A percentile compares a stretch with the other conserved stretches of the same genome.
Evolutionary conservation across 2,888 invertebrate genomes (phyloP).

Genomic region (Dynastes tityus): DNA sequence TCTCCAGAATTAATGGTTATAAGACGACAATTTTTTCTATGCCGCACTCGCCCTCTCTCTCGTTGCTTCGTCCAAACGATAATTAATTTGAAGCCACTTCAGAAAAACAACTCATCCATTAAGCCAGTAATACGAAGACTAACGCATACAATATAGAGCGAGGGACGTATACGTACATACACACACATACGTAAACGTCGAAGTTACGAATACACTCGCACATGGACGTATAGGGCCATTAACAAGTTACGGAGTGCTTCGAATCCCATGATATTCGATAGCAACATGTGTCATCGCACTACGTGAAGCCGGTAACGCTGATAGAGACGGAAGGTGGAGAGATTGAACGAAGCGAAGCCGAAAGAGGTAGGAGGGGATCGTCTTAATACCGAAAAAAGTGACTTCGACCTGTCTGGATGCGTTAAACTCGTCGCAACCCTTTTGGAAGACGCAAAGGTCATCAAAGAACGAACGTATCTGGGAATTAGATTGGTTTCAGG

Average conservation of each 20-base stretch:
- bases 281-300: slow-evolving; percentile 60
- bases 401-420: slow-evolving; percentile 57
- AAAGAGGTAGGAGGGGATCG: slow-evolving; percentile 33
- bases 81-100: slow-evolving; percentile 68
- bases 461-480: slow-evolving; percentile 38
- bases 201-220: slow-evolving; percentile 8
- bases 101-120: slow-evolving; percentile 69
- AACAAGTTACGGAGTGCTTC: slow-evolving; percentile 53
- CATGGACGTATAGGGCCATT: slow-evolving; percentile 51
- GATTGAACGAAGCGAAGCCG: slow-evolving; percentile 22
- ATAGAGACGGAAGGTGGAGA: slow-evolving; percentile 34
- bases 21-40: slow-evolving; percentile 54
- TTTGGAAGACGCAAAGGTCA: slow-evolving; percentile 46
- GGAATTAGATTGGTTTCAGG: slow-evolving; percentile 34
- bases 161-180: slow-evolving; percentile 43
- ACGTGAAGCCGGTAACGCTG: slow-evolving; percentile 48
- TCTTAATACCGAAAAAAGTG: slow-evolving; percentile 52
- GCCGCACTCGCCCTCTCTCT: neutral
- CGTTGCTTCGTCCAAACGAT: slow-evolving; percentile 49
- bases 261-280: slow-evolving; percentile 61
- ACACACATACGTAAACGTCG: slow-evolving; percentile 21
- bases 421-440: slow-evolving; percentile 47
- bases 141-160: slow-evolving; percentile 34
- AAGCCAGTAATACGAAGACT: slow-evolving; percentile 57
- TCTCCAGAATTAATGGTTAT: slow-evolving; percentile 55